Evolutionary conservation across 2,888 invertebrate genomes (phyloP).

Genomic region (Crematogaster levior): DNA sequence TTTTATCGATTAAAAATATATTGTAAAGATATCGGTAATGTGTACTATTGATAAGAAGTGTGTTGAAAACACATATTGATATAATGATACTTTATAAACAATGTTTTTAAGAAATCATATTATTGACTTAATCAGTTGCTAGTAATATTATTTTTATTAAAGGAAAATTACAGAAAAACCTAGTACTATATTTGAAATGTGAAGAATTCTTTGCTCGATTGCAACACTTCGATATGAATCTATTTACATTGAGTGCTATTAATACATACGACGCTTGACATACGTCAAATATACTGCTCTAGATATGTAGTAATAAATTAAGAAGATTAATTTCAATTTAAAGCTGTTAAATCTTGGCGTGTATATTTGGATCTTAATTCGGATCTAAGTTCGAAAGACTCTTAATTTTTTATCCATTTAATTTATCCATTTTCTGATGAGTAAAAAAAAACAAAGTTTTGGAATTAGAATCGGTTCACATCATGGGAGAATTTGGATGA

Average conservation of each 20-base stretch:
- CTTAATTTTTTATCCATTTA: neutral
- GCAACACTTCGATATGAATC: neutral
- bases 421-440: neutral
- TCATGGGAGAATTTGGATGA: neutral
- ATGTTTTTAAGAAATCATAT: neutral
- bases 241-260: slow-evolving; percentile 35
- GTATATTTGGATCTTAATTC: neutral
- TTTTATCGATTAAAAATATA: neutral
- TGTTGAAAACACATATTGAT: neutral
- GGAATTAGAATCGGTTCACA: neutral
- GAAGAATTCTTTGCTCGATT: neutral
- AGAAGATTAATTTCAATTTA: slow-evolving; percentile 25
- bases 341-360: neutral
- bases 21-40: neutral
- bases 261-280: slow-evolving; percentile 8
- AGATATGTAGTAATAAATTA: slow-evolving; percentile 16
- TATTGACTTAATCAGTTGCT: neutral
- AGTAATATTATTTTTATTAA: slow-evolving; percentile 2
- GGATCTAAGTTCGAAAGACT: neutral
- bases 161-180: neutral
- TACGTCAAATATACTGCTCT: neutral
- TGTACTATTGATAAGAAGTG: neutral
- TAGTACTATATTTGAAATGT: neutral
- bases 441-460: neutral
- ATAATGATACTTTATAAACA: neutral